Evolutionary conservation across 2,888 invertebrate genomes (phyloP).

Genomic region (Drosophila fulvimacula): DNA sequence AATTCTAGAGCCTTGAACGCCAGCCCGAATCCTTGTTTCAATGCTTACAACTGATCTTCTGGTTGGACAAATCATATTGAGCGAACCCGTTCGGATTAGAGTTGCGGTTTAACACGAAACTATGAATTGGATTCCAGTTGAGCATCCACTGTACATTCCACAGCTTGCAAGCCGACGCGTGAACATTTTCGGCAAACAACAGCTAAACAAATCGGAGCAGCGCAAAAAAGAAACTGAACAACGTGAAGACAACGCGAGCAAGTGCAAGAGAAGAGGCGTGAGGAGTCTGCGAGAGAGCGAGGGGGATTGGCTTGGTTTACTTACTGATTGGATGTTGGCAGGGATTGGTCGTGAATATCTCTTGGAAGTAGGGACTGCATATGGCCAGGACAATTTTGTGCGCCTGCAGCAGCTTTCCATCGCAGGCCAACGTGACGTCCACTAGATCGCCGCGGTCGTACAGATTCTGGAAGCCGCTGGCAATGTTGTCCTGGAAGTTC

Average conservation of each 20-base stretch:
- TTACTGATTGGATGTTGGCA: constrained; percentile 85
- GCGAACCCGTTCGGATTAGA: too few relatives aligned
- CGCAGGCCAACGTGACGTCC: constrained; percentile 86
- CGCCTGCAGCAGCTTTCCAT: constrained; percentile 85
- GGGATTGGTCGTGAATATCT: constrained; percentile 85
- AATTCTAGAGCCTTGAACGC: not conserved
- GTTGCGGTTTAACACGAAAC: not conserved
- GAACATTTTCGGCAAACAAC: constrained; percentile 51
- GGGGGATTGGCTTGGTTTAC: constrained; percentile 57
- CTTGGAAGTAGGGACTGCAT: constrained; percentile 86
- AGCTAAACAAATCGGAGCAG: constrained; percentile 29
- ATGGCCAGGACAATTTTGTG: constrained; percentile 86
- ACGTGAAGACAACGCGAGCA: constrained; percentile 33
- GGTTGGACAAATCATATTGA: too few relatives aligned
- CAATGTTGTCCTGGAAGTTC: constrained; percentile 85
- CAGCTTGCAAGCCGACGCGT: constrained; percentile 22
- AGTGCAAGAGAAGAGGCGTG: not conserved
- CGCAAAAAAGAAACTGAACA: constrained; percentile 20
- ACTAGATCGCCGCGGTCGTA: constrained; percentile 85
- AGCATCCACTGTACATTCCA: constrained; percentile 1
- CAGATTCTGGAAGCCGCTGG: constrained; percentile 84
- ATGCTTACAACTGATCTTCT: too few relatives aligned
- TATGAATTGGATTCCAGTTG: not conserved
- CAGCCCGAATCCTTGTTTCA: not conserved
- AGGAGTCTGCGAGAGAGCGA: not conserved